These are phyloP conservation scores for Sphaeramia orbicularis DNA, from an alignment of 2,797 vertebrate species.

Conservation along the genomic window DNA sequence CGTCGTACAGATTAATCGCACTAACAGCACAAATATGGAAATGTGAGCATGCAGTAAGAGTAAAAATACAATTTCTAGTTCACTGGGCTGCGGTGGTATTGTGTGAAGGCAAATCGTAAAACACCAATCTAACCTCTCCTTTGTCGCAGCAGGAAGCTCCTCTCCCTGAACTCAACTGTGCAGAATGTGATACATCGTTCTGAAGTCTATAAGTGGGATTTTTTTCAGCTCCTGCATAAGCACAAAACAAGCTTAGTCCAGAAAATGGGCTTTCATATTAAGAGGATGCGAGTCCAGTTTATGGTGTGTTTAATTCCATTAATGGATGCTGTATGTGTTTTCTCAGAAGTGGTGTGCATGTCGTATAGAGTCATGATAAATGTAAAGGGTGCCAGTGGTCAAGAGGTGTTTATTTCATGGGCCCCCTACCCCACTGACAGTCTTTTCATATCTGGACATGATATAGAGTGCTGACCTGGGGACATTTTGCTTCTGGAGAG, in stretches of 20 bases:
- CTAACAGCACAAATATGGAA: constrained; percentile 58
- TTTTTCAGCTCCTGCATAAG: constrained; percentile 61
- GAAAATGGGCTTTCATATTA: constrained; percentile 65
- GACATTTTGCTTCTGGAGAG: constrained; percentile 63
- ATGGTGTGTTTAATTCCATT: constrained; percentile 58
- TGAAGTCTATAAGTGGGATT: constrained; percentile 49
- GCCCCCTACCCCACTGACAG: constrained; percentile 66
- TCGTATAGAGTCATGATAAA: constrained; percentile 55
- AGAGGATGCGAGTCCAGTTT: constrained; percentile 36
- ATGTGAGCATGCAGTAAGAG: constrained; percentile 53
- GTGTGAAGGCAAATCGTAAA: constrained; percentile 49
- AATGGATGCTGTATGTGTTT: constrained; percentile 50
- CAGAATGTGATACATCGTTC: constrained; percentile 69
- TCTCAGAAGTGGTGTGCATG: constrained; percentile 9
- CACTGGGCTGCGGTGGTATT: constrained; percentile 59
- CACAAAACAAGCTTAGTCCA: constrained; percentile 69
- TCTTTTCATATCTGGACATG: constrained; percentile 77
- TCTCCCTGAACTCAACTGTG: constrained; percentile 31
- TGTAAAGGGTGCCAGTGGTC: constrained; percentile 66
- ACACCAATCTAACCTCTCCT: constrained; percentile 46
- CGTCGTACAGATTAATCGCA: constrained; percentile 51
- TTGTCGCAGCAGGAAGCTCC: constrained; percentile 29
- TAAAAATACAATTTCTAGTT: constrained; percentile 62
- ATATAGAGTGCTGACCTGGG: constrained; percentile 72
- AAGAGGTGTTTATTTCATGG: constrained; percentile 79